These are phyloP conservation scores for Pseudocheirus occidentalis DNA, from an alignment of 2,797 vertebrate genomes.

Conservation along the genomic window DNA sequence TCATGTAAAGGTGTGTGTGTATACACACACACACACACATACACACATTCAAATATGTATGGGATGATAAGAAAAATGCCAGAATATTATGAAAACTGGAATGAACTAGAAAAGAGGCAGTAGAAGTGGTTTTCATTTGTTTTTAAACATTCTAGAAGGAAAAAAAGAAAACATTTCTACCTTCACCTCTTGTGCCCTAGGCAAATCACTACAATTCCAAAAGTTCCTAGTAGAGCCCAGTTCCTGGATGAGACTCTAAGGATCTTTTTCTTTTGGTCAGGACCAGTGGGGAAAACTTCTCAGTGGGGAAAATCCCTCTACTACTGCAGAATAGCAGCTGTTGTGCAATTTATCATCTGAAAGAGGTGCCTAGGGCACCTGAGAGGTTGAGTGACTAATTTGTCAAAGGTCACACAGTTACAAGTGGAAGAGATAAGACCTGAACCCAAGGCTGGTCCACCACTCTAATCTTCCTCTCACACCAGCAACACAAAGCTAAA, in stretches of 20 bases:
- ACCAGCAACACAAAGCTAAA: neutral
- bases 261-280: neutral
- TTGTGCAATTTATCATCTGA: neutral
- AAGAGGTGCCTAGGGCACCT: neutral
- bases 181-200: neutral
- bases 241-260: neutral
- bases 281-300: neutral
- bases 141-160: neutral
- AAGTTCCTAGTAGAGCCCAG: neutral
- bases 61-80: neutral
- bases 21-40: too few relatives aligned
- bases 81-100: neutral
- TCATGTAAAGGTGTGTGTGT: neutral
- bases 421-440: neutral
- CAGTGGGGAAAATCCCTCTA: neutral
- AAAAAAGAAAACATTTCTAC: neutral
- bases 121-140: neutral
- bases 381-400: neutral
- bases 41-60: neutral
- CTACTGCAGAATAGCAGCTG: neutral
- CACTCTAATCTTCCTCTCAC: neutral
- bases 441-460: neutral
- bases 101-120: neutral
- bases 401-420: neutral
- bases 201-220: neutral